Conservation (phyloP, 2,113 vertebrate genomes). For the Coptodon rendalli region DNA sequence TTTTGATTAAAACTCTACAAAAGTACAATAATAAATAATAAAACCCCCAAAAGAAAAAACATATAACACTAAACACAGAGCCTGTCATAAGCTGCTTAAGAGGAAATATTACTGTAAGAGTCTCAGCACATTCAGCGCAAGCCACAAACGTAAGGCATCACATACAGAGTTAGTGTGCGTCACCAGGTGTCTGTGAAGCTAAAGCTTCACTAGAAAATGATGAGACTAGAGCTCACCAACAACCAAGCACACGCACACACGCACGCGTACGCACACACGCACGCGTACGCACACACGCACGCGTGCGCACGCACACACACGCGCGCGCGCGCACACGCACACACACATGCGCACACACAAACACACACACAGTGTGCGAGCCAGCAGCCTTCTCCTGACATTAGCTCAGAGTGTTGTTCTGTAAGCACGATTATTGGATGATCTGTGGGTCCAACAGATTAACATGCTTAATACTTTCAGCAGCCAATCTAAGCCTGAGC, state of each 20-base stretch:
- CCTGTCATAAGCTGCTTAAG: not conserved
- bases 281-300: slow-evolving; percentile 18
- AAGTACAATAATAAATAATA: not conserved
- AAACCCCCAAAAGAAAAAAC: not conserved
- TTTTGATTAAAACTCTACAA: not conserved
- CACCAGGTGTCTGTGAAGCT: slow-evolving; percentile 53
- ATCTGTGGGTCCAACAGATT: slow-evolving; percentile 78
- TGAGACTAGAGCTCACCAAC: slow-evolving; percentile 34
- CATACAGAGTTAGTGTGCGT: not conserved
- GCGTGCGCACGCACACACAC: slow-evolving; percentile 33
- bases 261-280: too few relatives aligned
- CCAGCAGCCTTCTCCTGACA: slow-evolving; percentile 39
- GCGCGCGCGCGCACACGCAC: not conserved
- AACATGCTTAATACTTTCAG: slow-evolving; percentile 73
- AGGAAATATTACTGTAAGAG: not conserved
- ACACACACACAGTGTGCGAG: accelerated
- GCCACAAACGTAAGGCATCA: not conserved
- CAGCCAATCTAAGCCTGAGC: slow-evolving; percentile 65
- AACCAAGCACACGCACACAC: not conserved
- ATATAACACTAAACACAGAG: not conserved
- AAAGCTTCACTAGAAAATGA: slow-evolving; percentile 60
- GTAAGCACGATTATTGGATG: slow-evolving; percentile 68
- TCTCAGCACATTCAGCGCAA: not conserved
- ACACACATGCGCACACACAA: accelerated
- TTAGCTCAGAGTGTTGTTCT: slow-evolving; percentile 67